phyloP scores from a whole-genome alignment of 2,888 invertebrate species.

The Ditylenchus weischeri region DNA sequence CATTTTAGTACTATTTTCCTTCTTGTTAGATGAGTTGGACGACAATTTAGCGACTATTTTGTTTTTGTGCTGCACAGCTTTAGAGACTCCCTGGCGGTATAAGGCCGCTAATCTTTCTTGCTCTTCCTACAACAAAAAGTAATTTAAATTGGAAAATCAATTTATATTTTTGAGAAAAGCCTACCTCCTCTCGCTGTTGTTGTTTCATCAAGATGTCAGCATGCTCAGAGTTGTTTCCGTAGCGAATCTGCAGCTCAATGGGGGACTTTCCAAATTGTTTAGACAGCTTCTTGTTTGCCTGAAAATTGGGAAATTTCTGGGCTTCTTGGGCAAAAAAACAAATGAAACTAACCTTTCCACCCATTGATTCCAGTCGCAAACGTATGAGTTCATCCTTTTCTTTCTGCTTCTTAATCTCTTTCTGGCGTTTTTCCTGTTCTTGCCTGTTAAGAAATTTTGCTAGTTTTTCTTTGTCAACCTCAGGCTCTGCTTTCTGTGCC shows the following conservation, averaged over 20 bases:
- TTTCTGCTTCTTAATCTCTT: constrained; percentile 31
- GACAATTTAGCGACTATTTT: too few relatives aligned
- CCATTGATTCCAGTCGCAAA: constrained; percentile 44
- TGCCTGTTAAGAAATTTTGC: constrained; percentile 36
- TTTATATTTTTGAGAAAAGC: not conserved
- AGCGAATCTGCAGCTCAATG: constrained; percentile 46
- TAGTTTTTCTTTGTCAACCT: constrained; percentile 29
- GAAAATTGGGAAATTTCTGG: not conserved
- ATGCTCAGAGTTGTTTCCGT: constrained; percentile 37
- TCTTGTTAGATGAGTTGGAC: too few relatives aligned
- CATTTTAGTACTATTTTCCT: too few relatives aligned
- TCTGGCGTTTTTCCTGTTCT: constrained; percentile 28
- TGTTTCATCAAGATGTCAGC: constrained; percentile 31
- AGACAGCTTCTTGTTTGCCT: constrained; percentile 52
- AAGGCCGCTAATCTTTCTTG: constrained; percentile 32
- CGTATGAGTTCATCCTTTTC: constrained; percentile 43
- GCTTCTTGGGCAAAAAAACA: not conserved
- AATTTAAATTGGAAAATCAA: constrained; percentile 5
- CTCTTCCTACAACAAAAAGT: constrained; percentile 34
- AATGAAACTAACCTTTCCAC: constrained; percentile 37
- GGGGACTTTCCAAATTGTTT: constrained; percentile 47
- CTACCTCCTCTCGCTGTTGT: constrained; percentile 41
- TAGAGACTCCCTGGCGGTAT: constrained; percentile 39
- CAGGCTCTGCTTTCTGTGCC: constrained; percentile 15
- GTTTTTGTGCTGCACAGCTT: constrained; percentile 24